Base-by-base conservation (phyloP, 1,140 invertebrate genomes). In the Paralvinella palmiformis region DNA sequence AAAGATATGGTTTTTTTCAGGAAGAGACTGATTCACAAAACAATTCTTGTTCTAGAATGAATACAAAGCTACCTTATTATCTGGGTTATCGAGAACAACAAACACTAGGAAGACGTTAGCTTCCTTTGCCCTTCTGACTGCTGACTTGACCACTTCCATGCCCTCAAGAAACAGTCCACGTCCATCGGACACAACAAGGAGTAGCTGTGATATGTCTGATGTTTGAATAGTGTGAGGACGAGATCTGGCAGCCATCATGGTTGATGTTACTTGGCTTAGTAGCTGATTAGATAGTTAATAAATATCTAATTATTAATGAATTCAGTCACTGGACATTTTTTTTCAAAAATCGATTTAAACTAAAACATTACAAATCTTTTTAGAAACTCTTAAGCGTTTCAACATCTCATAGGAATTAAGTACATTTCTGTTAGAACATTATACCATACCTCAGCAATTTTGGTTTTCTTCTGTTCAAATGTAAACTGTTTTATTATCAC, bases 1-100 rank as follows among this genome's bases (percentile, higher is more conserved):
- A n/a, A n/a, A n/a, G n/a, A n/a, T n/a, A n/a, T n/a, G n/a, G n/a
- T n/a, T n/a, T n/a, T n/a, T n/a, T n/a, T n/a, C n/a, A n/a, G n/a
- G n/a, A n/a, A n/a, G n/a, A n/a, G n/a, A n/a, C n/a, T n/a, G n/a
- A n/a, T n/a, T n/a, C n/a, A n/a, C n/a, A n/a, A n/a, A n/a, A n/a
- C n/a, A n/a, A n/a, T n/a, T n/a, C n/a, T n/a, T n/a, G n/a, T n/a
- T n/a, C n/a, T n/a, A n/a, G n/a, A n/a, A n/a, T n/a, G n/a, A n/a
- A n/a, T n/a, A n/a, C n/a, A n/a, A n/a, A n/a, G n/a, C n/a, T n/a
- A 92, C 91, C 85, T 94, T 91, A 75, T 89, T 92, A 41, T 87
- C 83, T 3, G 92, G 91, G 82, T 93, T 96, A 78, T 99, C 96
- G 29, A 98, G 86, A 60, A 98, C 90, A 41, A 99, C 86, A 76